Evolutionary conservation across 2,113 vertebrate species (phyloP).

Genomic region (Oncorhynchus masou): DNA sequence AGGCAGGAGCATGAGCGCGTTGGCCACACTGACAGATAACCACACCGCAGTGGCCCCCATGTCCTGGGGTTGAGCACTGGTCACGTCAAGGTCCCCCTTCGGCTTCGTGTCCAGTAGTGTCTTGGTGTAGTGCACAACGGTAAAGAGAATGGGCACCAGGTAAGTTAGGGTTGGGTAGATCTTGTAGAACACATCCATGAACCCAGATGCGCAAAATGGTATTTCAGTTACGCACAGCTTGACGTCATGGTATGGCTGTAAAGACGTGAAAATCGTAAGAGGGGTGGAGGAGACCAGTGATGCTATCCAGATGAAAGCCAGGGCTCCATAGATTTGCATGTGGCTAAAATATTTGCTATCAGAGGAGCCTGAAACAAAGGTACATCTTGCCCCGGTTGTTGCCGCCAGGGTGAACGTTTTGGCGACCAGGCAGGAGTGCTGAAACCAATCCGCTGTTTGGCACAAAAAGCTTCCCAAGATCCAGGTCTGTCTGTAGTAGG

Average conservation of each 20-base stretch:
- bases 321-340: slow-evolving; percentile 55
- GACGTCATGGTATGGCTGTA: slow-evolving; percentile 41
- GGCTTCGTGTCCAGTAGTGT: slow-evolving; percentile 49
- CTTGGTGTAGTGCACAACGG: slow-evolving; percentile 67
- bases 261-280: slow-evolving; percentile 68
- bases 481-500: slow-evolving; percentile 75
- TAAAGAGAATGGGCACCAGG: slow-evolving; percentile 63
- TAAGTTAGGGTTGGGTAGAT: slow-evolving; percentile 69
- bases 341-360: slow-evolving; percentile 28
- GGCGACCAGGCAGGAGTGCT: slow-evolving; percentile 73
- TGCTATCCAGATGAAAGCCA: slow-evolving; percentile 57
- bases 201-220: slow-evolving; percentile 64
- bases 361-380: slow-evolving; percentile 35
- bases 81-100: slow-evolving; percentile 53
- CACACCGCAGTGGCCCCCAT: slow-evolving; percentile 66
- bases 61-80: slow-evolving; percentile 50
- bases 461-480: slow-evolving; percentile 72
- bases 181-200: slow-evolving; percentile 75
- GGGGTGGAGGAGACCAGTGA: slow-evolving; percentile 70
- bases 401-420: slow-evolving; percentile 76
- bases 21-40: slow-evolving; percentile 65
- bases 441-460: slow-evolving; percentile 77
- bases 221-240: slow-evolving; percentile 61
- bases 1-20: slow-evolving; percentile 74
- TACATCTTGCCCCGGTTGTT: slow-evolving; percentile 65